A percentile compares a stretch with the other conserved stretches of the same genome.
Evolutionary conservation across 2,113 vertebrate genomes (phyloP).

Genomic region (Emydocephalus ijimae): DNA sequence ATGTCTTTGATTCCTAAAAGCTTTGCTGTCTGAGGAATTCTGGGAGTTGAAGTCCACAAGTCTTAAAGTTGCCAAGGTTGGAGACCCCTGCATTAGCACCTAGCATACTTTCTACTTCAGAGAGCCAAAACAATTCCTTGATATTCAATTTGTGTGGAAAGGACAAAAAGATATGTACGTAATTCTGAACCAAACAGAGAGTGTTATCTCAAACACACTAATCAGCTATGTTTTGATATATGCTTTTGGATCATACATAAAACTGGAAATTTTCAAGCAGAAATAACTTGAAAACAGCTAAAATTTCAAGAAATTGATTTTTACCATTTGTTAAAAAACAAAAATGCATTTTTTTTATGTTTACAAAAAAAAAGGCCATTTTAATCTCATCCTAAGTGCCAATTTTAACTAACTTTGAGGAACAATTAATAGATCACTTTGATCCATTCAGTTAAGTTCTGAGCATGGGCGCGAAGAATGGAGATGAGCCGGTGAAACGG

Average conservation of each 20-base stretch:
- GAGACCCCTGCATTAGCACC: not conserved
- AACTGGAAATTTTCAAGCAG: conserved; percentile 4
- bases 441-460: too few relatives aligned
- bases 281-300: not conserved
- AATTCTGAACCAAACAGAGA: not conserved
- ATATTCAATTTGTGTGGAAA: not conserved
- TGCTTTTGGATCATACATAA: not conserved
- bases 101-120: not conserved
- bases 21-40: too few relatives aligned
- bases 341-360: not conserved
- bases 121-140: not conserved
- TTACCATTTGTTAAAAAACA: not conserved
- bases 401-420: not conserved
- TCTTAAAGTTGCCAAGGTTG: too few relatives aligned
- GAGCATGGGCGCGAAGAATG: too few relatives aligned
- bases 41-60: too few relatives aligned
- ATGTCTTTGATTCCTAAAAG: not conserved
- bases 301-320: conserved; percentile 2
- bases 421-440: not conserved
- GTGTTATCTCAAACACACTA: not conserved
- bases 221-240: not conserved
- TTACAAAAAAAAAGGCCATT: not conserved
- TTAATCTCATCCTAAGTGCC: conserved; percentile 6
- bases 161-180: not conserved
- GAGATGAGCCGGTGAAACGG: too few relatives aligned